Evolutionary conservation across 2,888 invertebrate species (phyloP), one percentile per base, ranked within the genome.

Genomic region (Herminia tarsipennalis): DNA sequence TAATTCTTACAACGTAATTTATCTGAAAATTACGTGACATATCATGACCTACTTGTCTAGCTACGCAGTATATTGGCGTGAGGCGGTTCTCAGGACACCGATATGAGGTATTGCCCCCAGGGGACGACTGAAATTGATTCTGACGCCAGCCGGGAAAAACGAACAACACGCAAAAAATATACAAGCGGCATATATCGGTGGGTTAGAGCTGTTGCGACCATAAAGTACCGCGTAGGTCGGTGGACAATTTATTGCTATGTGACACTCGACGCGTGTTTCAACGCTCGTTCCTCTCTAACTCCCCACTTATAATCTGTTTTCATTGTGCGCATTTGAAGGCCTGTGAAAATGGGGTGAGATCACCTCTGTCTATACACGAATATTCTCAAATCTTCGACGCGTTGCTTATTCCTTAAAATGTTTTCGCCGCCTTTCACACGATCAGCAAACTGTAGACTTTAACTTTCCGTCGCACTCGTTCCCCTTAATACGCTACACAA

Each of bases 101-200:
- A 68, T 74, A 74, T 78, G 78, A 81, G 67, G 56, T 68, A 79
- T 74, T 56, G 71, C 66, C 50, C 75, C 63, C 66, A 27, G 39
- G 78, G 73, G 76, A 68, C 51, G 25, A 38, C 38, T 45, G 68
- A 67, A 79, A 81, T 81, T 80, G 78, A 80, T 77, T 80, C 66
- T 56, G 53, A 70, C 61, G 56, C 55, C 54, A 55, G 48, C 53
- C 56, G 56, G 54, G 66, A 71, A 74, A 76, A 76, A 76, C 68
- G 65, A 67, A 70, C 62, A 68, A 73, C 64, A 51, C 50, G 56
- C 39, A 61, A 60, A 53, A 53, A 53, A 59, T 56, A 57, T 62
- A 68, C 54, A 55, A 58, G 36, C 34, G 29, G 36, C 20, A 22
- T 39, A 56, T 54, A 61, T 66, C 42, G 49, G 30, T 27, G 61